Evolutionary conservation across 2,113 vertebrate species (phyloP).

Genomic region (Catagonus wagneri): DNA sequence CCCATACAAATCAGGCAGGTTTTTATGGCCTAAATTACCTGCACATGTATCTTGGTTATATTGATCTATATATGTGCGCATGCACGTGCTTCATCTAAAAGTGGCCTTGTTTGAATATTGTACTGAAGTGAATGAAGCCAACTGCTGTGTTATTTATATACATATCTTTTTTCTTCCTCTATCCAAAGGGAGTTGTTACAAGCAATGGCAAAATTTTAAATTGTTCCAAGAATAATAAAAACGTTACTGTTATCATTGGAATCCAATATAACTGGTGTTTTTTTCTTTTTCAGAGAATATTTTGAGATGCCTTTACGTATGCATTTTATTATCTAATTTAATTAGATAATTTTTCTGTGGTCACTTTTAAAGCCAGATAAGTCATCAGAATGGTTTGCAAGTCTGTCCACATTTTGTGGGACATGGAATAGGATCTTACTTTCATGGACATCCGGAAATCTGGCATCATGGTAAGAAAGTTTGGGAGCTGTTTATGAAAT

Average conservation of each 20-base stretch:
- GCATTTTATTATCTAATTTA: constrained; percentile 48
- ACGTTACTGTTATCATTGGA: constrained; percentile 12
- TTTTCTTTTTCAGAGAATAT: constrained; percentile 65
- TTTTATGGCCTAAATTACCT: constrained; percentile 34
- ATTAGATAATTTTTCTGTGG: constrained; percentile 68
- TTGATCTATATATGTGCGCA: background rate
- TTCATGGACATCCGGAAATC: constrained; percentile 97
- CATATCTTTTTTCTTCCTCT: constrained; percentile 22
- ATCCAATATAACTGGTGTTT: constrained; percentile 53
- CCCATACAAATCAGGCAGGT: background rate
- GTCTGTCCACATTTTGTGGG: constrained; percentile 96
- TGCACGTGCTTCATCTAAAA: constrained; percentile 41
- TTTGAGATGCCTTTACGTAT: constrained; percentile 57
- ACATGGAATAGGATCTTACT: constrained; percentile 97
- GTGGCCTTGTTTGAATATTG: background rate
- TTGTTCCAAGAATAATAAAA: constrained; percentile 55
- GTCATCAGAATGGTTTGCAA: constrained; percentile 88
- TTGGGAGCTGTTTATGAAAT: constrained; percentile 7
- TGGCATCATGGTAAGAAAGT: constrained; percentile 96
- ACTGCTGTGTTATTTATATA: background rate
- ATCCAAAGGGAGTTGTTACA: constrained; percentile 39
- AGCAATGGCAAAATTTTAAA: constrained; percentile 41
- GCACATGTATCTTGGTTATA: background rate
- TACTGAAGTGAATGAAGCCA: constrained; percentile 44
- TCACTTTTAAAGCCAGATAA: constrained; percentile 89